These are phyloP conservation scores for Poeciliopsis paucimaculata DNA, from an alignment of 2,797 vertebrate species.

Conservation along the genomic window DNA sequence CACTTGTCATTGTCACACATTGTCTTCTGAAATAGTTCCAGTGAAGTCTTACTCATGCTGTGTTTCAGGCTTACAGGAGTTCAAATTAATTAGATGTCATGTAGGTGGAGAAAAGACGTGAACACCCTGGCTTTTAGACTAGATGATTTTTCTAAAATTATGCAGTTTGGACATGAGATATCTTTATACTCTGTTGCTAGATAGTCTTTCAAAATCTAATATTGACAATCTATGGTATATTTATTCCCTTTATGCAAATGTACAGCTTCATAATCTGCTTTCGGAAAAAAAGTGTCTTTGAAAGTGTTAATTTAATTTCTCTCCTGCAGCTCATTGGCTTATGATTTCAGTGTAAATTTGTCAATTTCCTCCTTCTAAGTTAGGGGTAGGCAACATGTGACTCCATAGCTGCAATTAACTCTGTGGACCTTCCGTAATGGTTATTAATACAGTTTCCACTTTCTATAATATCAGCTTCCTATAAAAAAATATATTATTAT, in stretches of 20 bases:
- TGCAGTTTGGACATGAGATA: slow-evolving; percentile 12
- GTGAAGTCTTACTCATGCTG: slow-evolving; percentile 27
- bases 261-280: slow-evolving; percentile 27
- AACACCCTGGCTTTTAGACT: slow-evolving; percentile 10
- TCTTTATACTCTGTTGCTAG: not conserved
- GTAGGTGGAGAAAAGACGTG: slow-evolving; percentile 8
- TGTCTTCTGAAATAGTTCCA: slow-evolving; percentile 38
- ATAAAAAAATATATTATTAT: not conserved
- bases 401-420: not conserved
- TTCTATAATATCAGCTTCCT: not conserved
- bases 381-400: not conserved
- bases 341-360: slow-evolving; percentile 52
- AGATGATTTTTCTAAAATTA: slow-evolving; percentile 10
- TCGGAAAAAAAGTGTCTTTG: slow-evolving; percentile 47
- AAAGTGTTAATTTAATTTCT: slow-evolving; percentile 51
- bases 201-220: slow-evolving; percentile 22
- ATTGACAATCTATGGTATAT: slow-evolving; percentile 14
- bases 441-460: not conserved
- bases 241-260: slow-evolving; percentile 25
- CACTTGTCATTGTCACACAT: slow-evolving; percentile 56
- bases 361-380: slow-evolving; percentile 26
- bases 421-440: not conserved
- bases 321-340: slow-evolving; percentile 54
- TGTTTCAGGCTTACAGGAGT: slow-evolving; percentile 18
- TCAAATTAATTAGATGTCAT: slow-evolving; percentile 23